Conservation (phyloP, 2,888 invertebrate species). For the Spodoptera littoralis region DNA sequence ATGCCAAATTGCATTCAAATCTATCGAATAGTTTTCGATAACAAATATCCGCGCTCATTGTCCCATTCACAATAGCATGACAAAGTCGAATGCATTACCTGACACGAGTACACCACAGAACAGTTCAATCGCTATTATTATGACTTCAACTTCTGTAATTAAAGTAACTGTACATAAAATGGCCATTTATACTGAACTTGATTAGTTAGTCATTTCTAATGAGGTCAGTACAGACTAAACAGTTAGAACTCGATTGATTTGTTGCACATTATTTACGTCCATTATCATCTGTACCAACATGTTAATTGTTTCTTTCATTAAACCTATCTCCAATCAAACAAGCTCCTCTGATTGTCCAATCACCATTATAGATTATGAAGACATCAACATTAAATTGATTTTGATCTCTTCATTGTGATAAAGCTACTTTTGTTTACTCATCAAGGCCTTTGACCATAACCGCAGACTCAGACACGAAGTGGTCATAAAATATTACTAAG, state of each 20-base stretch:
- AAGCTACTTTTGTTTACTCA: conserved; percentile 10
- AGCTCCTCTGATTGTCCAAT: conserved; percentile 28
- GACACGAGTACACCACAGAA: neutral
- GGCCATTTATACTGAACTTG: conserved; percentile 15
- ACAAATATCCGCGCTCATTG: too few relatives aligned
- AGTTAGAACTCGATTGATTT: conserved; percentile 27
- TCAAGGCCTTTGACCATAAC: conserved; percentile 12
- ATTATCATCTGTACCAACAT: conserved; percentile 27
- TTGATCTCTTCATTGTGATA: conserved; percentile 33
- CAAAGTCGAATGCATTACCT: too few relatives aligned
- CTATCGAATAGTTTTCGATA: too few relatives aligned
- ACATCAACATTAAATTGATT: conserved; percentile 33
- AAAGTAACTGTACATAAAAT: conserved; percentile 28
- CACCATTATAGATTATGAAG: conserved; percentile 34
- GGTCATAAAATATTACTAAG: conserved; percentile 15
- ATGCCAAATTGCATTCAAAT: too few relatives aligned
- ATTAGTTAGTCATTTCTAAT: conserved; percentile 38
- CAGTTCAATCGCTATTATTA: neutral
- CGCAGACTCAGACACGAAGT: conserved; percentile 1
- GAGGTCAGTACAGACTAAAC: conserved; percentile 24
- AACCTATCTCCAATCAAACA: conserved; percentile 36
- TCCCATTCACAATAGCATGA: too few relatives aligned
- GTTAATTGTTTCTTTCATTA: conserved; percentile 30
- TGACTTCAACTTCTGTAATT: conserved; percentile 1
- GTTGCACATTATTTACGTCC: conserved; percentile 9